Evolutionary conservation across 2,113 vertebrate species (phyloP).

Genomic region (Mohoua ochrocephala): DNA sequence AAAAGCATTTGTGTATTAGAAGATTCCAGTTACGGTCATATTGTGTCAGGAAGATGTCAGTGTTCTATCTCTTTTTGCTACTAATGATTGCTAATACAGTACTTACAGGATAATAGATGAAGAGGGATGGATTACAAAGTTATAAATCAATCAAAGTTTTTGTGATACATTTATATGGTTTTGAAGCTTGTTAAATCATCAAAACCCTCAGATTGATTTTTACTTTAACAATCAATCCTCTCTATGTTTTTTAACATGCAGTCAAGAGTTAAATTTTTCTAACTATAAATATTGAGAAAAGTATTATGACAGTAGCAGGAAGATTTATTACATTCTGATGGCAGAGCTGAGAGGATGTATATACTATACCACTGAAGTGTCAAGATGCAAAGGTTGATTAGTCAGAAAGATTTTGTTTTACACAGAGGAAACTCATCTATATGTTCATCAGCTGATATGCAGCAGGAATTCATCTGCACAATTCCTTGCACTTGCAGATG

Average conservation of each 20-base stretch:
- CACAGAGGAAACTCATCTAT: constrained; percentile 54
- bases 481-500: constrained; percentile 24
- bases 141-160: constrained; percentile 76
- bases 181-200: constrained; percentile 73
- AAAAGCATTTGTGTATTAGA: constrained; percentile 73
- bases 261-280: constrained; percentile 72
- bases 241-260: constrained; percentile 40
- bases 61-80: constrained; percentile 63
- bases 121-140: constrained; percentile 67
- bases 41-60: constrained; percentile 68
- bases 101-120: constrained; percentile 72
- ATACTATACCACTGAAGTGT: constrained; percentile 50
- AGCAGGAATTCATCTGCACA: constrained; percentile 38
- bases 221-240: constrained; percentile 70
- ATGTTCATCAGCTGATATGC: constrained; percentile 50
- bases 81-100: constrained; percentile 74
- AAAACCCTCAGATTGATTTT: constrained; percentile 71
- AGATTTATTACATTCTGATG: constrained; percentile 71
- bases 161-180: constrained; percentile 69
- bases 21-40: constrained; percentile 72
- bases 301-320: constrained; percentile 52
- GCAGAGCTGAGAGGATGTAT: constrained; percentile 60
- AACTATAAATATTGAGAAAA: constrained; percentile 65
- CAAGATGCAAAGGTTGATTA: constrained; percentile 70
- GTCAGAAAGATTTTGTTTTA: constrained; percentile 60